Percentiles rank a stretch among this genome's conserved stretches.
phyloP scores from a whole-genome alignment of 92 coral and sea anemone genomes.

The Bergia puertoricense region DNA sequence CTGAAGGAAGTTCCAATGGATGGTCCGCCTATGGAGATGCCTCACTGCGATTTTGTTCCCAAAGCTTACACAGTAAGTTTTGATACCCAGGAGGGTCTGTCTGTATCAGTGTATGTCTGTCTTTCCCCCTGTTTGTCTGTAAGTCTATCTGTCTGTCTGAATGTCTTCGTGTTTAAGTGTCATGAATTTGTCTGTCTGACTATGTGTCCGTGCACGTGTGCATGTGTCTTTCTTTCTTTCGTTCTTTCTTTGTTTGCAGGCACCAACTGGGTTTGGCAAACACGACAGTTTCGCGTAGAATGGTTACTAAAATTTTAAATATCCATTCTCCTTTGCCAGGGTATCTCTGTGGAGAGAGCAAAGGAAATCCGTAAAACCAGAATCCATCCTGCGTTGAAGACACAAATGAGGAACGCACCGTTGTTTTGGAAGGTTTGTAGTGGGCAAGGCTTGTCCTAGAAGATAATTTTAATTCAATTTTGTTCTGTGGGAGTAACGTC shows the following conservation, averaged over 20 bases:
- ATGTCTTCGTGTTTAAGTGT: no score
- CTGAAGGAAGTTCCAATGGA: neutral
- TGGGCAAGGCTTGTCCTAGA: no score
- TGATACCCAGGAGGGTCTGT: no score
- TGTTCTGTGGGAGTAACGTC: neutral
- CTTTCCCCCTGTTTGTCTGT: neutral
- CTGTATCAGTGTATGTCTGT: no score
- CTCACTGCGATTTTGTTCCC: conserved; percentile 24
- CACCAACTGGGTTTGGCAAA: no score
- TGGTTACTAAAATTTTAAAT: no score
- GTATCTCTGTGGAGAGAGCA: conserved; percentile 81
- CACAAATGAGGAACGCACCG: conserved; percentile 73
- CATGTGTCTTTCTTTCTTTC: no score
- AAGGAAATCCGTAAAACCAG: conserved; percentile 71
- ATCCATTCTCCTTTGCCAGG: conserved; percentile 48
- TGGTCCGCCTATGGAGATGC: neutral
- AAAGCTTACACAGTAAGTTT: conserved; percentile 24
- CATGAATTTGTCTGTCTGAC: neutral
- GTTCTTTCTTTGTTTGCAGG: no score
- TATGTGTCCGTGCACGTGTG: neutral
- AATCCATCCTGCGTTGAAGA: conserved; percentile 74
- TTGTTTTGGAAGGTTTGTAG: conserved; percentile 79
- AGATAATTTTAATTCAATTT: no score
- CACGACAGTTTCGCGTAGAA: no score
- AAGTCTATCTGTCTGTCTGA: neutral